Evolutionary conservation across 2,113 vertebrate species (phyloP).

Genomic region (Hypocryptadius cinnamomeus): DNA sequence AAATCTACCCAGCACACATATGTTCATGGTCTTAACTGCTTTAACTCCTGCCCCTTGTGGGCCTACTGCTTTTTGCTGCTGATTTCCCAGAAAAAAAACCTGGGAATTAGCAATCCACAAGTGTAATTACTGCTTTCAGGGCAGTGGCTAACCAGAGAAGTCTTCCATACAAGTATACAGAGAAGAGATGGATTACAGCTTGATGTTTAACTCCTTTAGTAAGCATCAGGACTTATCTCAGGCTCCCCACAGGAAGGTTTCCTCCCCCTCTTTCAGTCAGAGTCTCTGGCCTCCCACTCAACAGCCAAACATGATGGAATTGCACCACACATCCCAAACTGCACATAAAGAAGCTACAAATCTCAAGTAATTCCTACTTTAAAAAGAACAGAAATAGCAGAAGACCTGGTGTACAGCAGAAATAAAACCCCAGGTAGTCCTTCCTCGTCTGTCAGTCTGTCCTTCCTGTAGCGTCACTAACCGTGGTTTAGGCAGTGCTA

Average conservation of each 20-base stretch:
- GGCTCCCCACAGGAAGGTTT: background rate
- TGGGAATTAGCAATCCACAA: background rate
- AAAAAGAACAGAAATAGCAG: background rate
- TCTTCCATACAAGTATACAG: background rate
- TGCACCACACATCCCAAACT: background rate
- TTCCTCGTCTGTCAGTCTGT: too few species aligned
- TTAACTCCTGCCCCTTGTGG: background rate
- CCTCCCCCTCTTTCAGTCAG: background rate
- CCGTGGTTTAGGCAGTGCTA: background rate
- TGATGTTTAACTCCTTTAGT: background rate
- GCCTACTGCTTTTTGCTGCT: background rate
- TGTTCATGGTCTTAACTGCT: background rate
- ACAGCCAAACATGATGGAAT: background rate
- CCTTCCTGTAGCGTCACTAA: background rate
- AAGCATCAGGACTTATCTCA: background rate
- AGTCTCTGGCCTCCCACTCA: background rate
- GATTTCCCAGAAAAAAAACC: background rate
- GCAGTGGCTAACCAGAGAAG: background rate
- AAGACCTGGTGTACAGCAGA: background rate
- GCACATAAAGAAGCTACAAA: background rate
- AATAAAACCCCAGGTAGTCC: background rate
- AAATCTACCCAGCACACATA: background rate
- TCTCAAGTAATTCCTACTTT: background rate
- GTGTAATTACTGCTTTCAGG: background rate
- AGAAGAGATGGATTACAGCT: background rate